Conservation (phyloP, 2,797 vertebrate species). For the Ciconia nigra region DNA sequence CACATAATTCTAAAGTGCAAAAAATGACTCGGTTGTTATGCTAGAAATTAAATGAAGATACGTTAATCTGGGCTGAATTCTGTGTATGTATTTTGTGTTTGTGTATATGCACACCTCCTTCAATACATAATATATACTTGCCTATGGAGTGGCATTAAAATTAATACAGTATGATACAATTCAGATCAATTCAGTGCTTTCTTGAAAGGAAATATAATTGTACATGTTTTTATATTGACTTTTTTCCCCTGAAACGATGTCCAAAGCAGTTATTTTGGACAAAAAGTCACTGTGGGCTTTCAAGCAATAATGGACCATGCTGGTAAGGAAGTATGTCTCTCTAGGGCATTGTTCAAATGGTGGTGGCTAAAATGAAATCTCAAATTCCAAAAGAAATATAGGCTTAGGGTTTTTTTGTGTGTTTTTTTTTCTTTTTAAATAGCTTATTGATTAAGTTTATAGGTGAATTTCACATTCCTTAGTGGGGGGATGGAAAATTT, state of each 20-base stretch:
- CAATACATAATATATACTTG: not conserved
- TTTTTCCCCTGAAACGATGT: not conserved
- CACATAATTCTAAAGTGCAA: slow-evolving; percentile 15
- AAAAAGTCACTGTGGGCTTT: slow-evolving; percentile 35
- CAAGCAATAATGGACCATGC: slow-evolving; percentile 37
- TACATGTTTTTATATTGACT: not conserved
- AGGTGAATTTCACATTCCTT: not conserved
- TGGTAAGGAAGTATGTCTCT: slow-evolving; percentile 1
- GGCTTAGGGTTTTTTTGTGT: not conserved
- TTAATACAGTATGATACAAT: slow-evolving; percentile 34
- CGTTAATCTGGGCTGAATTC: slow-evolving; percentile 3
- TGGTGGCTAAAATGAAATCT: not conserved
- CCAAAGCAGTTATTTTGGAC: slow-evolving; percentile 19
- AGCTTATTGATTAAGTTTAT: not conserved
- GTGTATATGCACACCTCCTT: not conserved
- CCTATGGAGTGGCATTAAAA: slow-evolving; percentile 42
- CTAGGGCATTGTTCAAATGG: not conserved
- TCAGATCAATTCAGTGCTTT: slow-evolving; percentile 22
- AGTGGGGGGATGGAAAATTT: not conserved
- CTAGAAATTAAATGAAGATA: slow-evolving; percentile 26
- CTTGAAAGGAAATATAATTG: not conserved
- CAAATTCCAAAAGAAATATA: not conserved
- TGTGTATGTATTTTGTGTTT: slow-evolving; percentile 7
- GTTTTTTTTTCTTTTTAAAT: not conserved
- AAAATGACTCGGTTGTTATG: not conserved